These are phyloP conservation scores for Zaprionus camerounensis DNA, from an alignment of 1,140 invertebrate species.

Conservation along the genomic window DNA sequence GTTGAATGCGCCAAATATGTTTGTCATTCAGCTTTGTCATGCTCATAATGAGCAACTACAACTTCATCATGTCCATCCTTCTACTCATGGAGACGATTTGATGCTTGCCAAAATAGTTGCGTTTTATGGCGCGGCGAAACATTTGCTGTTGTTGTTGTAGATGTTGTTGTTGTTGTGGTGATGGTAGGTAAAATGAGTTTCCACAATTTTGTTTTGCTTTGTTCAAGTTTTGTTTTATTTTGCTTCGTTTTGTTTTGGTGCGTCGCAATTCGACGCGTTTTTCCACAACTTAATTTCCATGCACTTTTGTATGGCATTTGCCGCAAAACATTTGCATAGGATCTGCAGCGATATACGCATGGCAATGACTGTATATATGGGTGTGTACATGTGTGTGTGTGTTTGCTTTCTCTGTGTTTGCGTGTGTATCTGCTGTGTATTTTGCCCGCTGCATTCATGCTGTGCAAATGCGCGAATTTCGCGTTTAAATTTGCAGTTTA, in stretches of 20 bases:
- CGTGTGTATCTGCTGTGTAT: background rate
- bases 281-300: slow-evolving; percentile 60
- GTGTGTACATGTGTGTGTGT: background rate
- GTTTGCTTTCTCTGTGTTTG: background rate
- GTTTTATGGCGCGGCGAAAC: slow-evolving; percentile 65
- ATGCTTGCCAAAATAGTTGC: slow-evolving; percentile 77
- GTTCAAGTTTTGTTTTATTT: slow-evolving; percentile 29
- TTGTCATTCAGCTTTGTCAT: slow-evolving; percentile 21
- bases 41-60: slow-evolving; percentile 4
- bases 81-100: slow-evolving; percentile 42
- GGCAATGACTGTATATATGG: background rate
- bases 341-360: slow-evolving; percentile 25
- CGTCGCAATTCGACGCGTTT: slow-evolving; percentile 26
- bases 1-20: slow-evolving; percentile 17
- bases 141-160: slow-evolving; percentile 24
- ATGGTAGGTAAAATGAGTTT: slow-evolving; percentile 70
- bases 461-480: slow-evolving; percentile 42
- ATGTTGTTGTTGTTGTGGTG: slow-evolving; percentile 18
- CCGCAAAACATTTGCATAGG: slow-evolving; percentile 55
- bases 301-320: slow-evolving; percentile 59
- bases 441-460: slow-evolving; percentile 40
- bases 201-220: slow-evolving; percentile 42
- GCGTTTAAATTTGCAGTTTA: slow-evolving; percentile 76
- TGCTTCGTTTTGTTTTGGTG: slow-evolving; percentile 28
- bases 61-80: slow-evolving; percentile 9